phyloP scores from a whole-genome alignment of 2,113 vertebrate species.

The Sciurus niger region DNA sequence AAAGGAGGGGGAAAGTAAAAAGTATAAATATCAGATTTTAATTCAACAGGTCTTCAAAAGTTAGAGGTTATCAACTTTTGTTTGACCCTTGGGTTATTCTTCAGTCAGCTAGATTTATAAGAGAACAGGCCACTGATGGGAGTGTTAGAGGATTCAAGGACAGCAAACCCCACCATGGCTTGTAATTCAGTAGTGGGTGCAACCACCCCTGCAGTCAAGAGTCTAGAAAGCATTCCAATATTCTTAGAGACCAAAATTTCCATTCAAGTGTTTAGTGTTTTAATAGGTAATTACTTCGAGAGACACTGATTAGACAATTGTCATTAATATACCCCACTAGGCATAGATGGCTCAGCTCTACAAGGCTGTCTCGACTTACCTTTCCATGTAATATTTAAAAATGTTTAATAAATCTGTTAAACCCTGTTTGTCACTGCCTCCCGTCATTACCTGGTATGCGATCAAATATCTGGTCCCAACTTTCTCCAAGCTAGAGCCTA shows the following conservation, averaged over 20 bases:
- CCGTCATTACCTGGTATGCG: not conserved
- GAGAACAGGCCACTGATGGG: not conserved
- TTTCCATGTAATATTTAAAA: not conserved
- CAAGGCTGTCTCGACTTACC: not conserved
- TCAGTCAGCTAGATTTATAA: slow-evolving; percentile 12
- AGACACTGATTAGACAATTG: slow-evolving; percentile 59
- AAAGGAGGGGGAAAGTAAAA: slow-evolving; percentile 22
- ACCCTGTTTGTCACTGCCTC: not conserved
- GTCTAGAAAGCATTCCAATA: slow-evolving; percentile 39
- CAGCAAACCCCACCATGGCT: not conserved
- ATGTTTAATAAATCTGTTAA: slow-evolving; percentile 19
- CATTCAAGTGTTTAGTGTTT: slow-evolving; percentile 4
- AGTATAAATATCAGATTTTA: slow-evolving; percentile 56
- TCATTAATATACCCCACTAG: slow-evolving; percentile 23
- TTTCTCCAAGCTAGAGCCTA: not conserved
- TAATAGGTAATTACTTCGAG: slow-evolving; percentile 63
- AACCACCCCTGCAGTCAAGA: not conserved
- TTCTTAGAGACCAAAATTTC: slow-evolving; percentile 14
- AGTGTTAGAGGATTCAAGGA: not conserved
- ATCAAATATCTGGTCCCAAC: not conserved
- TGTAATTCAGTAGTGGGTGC: not conserved
- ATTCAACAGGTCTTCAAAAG: slow-evolving; percentile 21
- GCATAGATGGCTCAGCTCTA: not conserved
- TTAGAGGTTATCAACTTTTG: slow-evolving; percentile 48
- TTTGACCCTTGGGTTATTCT: slow-evolving; percentile 30